Evolutionary conservation across 1,140 invertebrate species (phyloP).

Genomic region (Manduca sexta): DNA sequence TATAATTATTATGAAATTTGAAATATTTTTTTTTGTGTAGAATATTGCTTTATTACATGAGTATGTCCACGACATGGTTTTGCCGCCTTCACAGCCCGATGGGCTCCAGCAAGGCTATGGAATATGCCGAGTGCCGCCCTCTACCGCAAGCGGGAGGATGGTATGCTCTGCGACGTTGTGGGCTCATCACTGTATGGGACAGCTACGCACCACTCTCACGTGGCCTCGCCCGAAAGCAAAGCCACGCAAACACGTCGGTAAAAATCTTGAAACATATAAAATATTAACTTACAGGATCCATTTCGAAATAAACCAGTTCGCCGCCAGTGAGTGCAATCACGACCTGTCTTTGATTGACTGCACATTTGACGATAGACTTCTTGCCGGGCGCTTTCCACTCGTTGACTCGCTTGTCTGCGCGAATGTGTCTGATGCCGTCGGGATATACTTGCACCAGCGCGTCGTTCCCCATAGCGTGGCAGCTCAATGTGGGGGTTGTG

Average conservation of each 20-base stretch:
- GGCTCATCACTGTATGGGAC: constrained; percentile 57
- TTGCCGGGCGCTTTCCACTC: constrained; percentile 99
- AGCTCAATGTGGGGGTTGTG: constrained; percentile 97
- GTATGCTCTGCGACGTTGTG: constrained; percentile 62
- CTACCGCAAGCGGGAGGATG: constrained; percentile 46
- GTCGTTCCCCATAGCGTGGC: constrained; percentile 97
- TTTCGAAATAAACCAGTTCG: constrained; percentile 99
- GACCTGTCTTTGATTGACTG: constrained; percentile 98
- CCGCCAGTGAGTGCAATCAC: constrained; percentile 98
- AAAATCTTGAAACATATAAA: constrained; percentile 9
- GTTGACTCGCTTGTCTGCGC: constrained; percentile 97
- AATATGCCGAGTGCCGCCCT: constrained; percentile 66
- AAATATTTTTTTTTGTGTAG: too few relatives aligned
- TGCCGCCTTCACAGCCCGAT: constrained; percentile 63
- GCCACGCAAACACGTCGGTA: constrained; percentile 55
- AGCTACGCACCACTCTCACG: constrained; percentile 58
- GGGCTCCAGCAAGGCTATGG: constrained; percentile 68
- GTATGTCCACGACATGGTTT: constrained; percentile 69
- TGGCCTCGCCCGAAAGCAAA: constrained; percentile 37
- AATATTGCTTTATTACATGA: too few relatives aligned
- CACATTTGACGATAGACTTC: constrained; percentile 97
- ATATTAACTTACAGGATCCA: constrained; percentile 91
- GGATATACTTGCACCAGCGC: constrained; percentile 99
- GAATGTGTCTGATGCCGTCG: constrained; percentile 98
- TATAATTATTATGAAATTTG: too few relatives aligned